Evolutionary conservation across 2,797 vertebrate species (phyloP), one percentile per base, ranked within the genome.

Genomic region (Botia almorhae): DNA sequence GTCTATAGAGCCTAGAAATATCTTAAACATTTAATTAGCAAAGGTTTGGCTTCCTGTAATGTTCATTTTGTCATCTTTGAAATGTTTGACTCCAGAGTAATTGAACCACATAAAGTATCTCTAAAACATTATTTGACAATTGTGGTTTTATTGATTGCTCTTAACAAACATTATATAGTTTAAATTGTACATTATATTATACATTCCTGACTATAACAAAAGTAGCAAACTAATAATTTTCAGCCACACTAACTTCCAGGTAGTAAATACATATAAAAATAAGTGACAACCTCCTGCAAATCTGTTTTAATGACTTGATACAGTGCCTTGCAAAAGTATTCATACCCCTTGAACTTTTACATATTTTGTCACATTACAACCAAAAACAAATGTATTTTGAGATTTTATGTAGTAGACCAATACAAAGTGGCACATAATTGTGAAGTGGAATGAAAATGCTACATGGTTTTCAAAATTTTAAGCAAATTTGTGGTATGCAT

Each of bases 81-180:
- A 61, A 58, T 61, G 36, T 46, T 29, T 61, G 43, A 65, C 60
- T 61, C 26, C 7, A 48, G 61, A 68, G 12, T 64, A 14, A 69
- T 73, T 61, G 21, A 63, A 69, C 48, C 7, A 72, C 65, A 76
- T 78, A 63, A 58, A 58, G 76, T 55, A 82, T 23, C 58, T 55
- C 33, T 26, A 64, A 79, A 79, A 71, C 21, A 5, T 43, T 29
- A 1, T 33, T 7, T 43, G n/a, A 23, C 14, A 29, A 53, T 43
- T 46, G 48, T 64, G 21, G 67, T 8, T 43, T 4, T 4, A 29
- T 78, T 60, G 23, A 19, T 50, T 50, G 0, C 4, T 43, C 17
- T 56, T 46, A 46, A 13, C 11, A 76, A 67, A 19, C 14, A 67
- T 10, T 26, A 67, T 21, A 36, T 10, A 19, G 12, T 53, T 39